Evolutionary conservation across 2,797 vertebrate genomes (phyloP).

Genomic region (Siniperca scherzeri): DNA sequence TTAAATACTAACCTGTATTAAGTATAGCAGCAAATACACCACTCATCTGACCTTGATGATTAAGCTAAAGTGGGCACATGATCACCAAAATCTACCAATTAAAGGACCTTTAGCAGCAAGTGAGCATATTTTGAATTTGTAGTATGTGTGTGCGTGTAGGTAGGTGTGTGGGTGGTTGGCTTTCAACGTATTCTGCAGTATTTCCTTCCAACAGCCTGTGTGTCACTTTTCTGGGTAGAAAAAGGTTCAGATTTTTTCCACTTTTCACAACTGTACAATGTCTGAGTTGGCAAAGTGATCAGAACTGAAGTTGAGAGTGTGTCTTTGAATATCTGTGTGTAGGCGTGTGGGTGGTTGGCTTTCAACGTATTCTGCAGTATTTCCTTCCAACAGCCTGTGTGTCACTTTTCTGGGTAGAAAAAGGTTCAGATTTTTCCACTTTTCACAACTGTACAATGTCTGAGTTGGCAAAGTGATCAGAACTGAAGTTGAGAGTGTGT

Average conservation of each 20-base stretch:
- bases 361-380: conserved; percentile 20
- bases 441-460: conserved; percentile 31
- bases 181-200: conserved; percentile 21
- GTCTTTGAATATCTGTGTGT: conserved; percentile 43
- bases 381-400: conserved; percentile 34
- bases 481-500: background rate
- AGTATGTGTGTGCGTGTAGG: background rate
- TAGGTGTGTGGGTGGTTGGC: conserved; percentile 27
- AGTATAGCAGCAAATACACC: background rate
- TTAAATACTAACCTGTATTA: background rate
- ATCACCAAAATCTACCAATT: conserved; percentile 7
- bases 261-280: conserved; percentile 29
- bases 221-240: conserved; percentile 35
- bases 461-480: conserved; percentile 42
- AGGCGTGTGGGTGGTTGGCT: conserved; percentile 37
- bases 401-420: conserved; percentile 33
- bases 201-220: conserved; percentile 33
- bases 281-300: conserved; percentile 42
- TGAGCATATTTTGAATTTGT: conserved; percentile 17
- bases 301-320: background rate
- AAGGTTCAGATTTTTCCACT: background rate
- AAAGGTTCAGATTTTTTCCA: background rate
- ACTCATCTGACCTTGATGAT: conserved; percentile 28
- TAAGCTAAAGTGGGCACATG: conserved; percentile 9
- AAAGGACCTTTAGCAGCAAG: background rate